phyloP scores from a whole-genome alignment of 1,140 invertebrate species.

The Leptinotarsa undecemlineata region DNA sequence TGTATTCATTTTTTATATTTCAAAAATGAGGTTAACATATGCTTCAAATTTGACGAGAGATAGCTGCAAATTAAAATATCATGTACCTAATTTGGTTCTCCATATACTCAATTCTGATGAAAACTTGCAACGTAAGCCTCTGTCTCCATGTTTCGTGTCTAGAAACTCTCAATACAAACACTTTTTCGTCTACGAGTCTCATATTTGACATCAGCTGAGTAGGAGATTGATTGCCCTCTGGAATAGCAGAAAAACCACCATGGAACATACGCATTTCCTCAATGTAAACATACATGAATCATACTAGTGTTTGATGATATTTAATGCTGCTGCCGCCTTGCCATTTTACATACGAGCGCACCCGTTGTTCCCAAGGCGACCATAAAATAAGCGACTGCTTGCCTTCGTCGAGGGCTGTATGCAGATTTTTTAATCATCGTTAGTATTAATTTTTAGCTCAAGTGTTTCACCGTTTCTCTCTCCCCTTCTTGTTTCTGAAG shows the following conservation, averaged over 20 bases:
- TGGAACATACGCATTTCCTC: conserved; percentile 17
- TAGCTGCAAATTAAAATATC: no score
- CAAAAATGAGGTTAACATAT: no score
- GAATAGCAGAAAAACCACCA: conserved; percentile 4
- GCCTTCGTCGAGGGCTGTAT: conserved; percentile 34
- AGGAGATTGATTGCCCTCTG: conserved; percentile 6
- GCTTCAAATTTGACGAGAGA: no score
- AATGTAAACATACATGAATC: conserved; percentile 24
- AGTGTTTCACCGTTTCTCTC: conserved; percentile 28
- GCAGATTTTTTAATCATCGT: conserved; percentile 46
- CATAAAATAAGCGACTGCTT: conserved; percentile 39
- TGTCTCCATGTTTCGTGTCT: no score
- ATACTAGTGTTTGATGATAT: conserved; percentile 24
- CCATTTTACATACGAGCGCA: conserved; percentile 40
- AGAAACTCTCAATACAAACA: no score
- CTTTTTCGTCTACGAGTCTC: no score
- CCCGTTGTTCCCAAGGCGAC: conserved; percentile 37
- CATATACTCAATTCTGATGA: no score
- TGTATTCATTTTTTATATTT: no score
- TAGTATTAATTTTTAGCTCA: conserved; percentile 41
- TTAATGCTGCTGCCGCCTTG: conserved; percentile 31
- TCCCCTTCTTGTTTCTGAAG: conserved; percentile 16
- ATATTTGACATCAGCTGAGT: neutral
- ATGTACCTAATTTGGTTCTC: no score
- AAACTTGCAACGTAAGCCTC: no score